These are phyloP conservation scores for Gobio gobio DNA, from an alignment of 2,113 vertebrate genomes.

Conservation along the genomic window DNA sequence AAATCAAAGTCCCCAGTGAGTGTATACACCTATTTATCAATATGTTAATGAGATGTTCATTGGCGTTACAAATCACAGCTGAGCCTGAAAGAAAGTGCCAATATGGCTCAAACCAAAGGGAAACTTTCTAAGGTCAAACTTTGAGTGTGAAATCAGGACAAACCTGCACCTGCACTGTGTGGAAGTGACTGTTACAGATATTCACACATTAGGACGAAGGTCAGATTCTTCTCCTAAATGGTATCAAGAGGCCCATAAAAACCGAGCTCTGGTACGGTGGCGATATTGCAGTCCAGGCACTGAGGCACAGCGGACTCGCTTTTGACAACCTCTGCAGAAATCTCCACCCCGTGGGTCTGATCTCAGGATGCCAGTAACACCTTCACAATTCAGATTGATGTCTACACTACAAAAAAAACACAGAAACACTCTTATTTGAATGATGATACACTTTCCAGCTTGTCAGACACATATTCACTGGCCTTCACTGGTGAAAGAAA, in stretches of 20 bases:
- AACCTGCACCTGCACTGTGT: slow-evolving; percentile 36
- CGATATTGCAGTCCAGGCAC: slow-evolving; percentile 15
- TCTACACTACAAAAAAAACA: not conserved
- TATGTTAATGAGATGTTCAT: slow-evolving; percentile 19
- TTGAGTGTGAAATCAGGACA: slow-evolving; percentile 12
- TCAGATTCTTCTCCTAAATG: not conserved
- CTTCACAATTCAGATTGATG: slow-evolving; percentile 20
- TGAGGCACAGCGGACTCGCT: not conserved
- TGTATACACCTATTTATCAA: not conserved
- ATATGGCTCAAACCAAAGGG: slow-evolving; percentile 4
- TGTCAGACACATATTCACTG: not conserved
- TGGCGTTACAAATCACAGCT: not conserved
- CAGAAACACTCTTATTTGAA: not conserved
- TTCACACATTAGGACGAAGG: not conserved
- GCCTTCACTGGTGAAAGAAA: slow-evolving; percentile 10
- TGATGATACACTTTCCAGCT: slow-evolving; percentile 14
- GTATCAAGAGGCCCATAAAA: not conserved
- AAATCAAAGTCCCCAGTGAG: not conserved
- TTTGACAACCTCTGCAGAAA: slow-evolving; percentile 41
- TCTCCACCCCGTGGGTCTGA: slow-evolving; percentile 13
- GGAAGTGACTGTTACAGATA: slow-evolving; percentile 20
- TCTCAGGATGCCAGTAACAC: not conserved
- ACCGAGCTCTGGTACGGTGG: slow-evolving; percentile 4
- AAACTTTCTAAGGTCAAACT: slow-evolving; percentile 45
- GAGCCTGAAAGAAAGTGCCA: no score